Evolutionary conservation across 2,797 vertebrate genomes (phyloP).

Genomic region (Alosa sapidissima): DNA sequence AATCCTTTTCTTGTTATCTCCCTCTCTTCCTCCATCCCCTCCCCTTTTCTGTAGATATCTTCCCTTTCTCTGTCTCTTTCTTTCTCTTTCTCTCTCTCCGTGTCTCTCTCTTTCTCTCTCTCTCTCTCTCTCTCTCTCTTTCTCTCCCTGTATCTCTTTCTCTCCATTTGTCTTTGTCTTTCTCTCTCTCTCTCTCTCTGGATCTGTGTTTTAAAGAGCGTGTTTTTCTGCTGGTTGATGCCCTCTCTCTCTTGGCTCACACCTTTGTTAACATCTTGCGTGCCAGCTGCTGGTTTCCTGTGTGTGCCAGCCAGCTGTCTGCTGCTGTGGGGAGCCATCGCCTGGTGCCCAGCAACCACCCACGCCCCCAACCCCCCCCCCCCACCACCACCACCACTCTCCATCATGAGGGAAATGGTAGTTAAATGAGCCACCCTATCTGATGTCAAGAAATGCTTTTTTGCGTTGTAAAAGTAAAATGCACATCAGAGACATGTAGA

Average conservation of each 20-base stretch:
- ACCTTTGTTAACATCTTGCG: slow-evolving; percentile 29
- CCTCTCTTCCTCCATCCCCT: neutral
- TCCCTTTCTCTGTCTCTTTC: neutral
- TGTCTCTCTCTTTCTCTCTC: neutral
- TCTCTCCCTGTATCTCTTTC: neutral
- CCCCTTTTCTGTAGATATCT: neutral
- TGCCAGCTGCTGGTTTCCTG: slow-evolving; percentile 47
- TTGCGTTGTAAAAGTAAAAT: neutral
- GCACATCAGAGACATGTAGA: neutral
- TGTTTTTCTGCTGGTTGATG: slow-evolving; percentile 22
- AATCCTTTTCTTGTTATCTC: neutral
- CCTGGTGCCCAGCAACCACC: slow-evolving; percentile 20
- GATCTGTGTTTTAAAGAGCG: neutral
- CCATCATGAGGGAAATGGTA: slow-evolving; percentile 39
- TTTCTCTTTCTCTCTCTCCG: neutral
- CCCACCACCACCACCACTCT: neutral
- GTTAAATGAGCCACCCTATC: slow-evolving; percentile 39
- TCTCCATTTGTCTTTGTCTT: neutral
- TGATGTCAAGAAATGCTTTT: neutral
- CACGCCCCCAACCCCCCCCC: neutral
- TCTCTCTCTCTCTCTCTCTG: neutral
- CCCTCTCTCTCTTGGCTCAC: slow-evolving; percentile 19
- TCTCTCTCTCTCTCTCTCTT: neutral
- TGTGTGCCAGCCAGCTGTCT: slow-evolving; percentile 50
- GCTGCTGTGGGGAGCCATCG: slow-evolving; percentile 40